A percentile compares a stretch with the other conserved stretches of the same genome.
Conservation (phyloP, 2,888 invertebrate species). For the Junonia oenone region DNA sequence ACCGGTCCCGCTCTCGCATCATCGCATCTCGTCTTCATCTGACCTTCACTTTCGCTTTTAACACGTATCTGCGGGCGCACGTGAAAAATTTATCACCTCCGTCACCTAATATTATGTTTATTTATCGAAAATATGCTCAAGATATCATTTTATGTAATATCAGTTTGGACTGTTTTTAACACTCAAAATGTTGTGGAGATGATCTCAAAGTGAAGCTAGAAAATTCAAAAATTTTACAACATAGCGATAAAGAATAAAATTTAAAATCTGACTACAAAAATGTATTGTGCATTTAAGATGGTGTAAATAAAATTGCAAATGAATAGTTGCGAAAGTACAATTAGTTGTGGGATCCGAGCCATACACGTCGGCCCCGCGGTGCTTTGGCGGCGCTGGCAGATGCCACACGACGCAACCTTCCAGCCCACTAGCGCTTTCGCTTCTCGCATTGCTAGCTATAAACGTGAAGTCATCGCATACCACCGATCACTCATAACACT, state of each 20-base stretch:
- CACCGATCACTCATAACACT: slow-evolving; percentile 25
- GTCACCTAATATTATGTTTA: not conserved
- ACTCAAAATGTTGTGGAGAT: no score
- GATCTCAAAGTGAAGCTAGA: no score
- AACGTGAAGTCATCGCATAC: slow-evolving; percentile 31
- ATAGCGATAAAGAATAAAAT: no score
- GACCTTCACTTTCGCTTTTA: slow-evolving; percentile 51
- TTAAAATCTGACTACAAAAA: no score
- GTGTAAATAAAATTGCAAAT: slow-evolving; percentile 12
- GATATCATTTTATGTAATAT: not conserved
- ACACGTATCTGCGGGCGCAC: slow-evolving; percentile 22
- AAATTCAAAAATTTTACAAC: no score
- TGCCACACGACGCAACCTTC: slow-evolving; percentile 16
- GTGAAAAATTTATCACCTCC: slow-evolving; percentile 12
- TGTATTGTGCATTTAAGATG: not conserved
- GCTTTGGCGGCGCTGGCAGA: not conserved
- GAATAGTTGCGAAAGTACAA: slow-evolving; percentile 16
- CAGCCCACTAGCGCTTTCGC: slow-evolving; percentile 38
- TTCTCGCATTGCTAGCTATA: slow-evolving; percentile 32
- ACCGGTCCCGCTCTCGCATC: slow-evolving; percentile 33
- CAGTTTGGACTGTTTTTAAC: no score
- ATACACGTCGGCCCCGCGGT: slow-evolving; percentile 9
- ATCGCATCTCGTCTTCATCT: slow-evolving; percentile 37
- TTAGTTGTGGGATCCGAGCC: slow-evolving; percentile 11
- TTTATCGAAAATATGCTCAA: not conserved